Conservation (phyloP, 2,113 vertebrate genomes). For the Erinaceus europaeus region DNA sequence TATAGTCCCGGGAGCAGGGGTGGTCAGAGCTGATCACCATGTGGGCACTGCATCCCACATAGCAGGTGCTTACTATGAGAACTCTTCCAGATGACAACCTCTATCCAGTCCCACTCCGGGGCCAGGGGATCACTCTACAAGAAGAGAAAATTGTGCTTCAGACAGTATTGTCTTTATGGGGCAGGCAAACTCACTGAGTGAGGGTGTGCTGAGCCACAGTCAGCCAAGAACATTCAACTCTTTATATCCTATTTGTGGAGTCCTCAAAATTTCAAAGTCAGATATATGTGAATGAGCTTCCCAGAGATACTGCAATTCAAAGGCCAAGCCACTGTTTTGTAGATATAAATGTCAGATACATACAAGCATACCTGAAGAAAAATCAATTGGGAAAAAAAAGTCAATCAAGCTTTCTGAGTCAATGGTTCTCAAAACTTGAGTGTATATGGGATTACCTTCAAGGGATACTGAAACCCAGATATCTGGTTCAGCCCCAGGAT, state of each 20-base stretch:
- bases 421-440: neutral
- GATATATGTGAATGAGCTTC: neutral
- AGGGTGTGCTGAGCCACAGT: neutral
- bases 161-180: too few relatives aligned
- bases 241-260: neutral
- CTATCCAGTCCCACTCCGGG: neutral
- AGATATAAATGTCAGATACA: neutral
- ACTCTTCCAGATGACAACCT: neutral
- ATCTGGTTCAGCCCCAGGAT: neutral
- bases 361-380: neutral
- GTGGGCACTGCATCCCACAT: neutral
- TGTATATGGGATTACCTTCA: neutral
- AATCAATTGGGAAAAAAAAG: neutral
- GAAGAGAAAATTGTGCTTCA: too few relatives aligned
- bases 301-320: neutral
- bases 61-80: neutral
- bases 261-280: neutral
- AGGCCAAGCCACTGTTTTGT: neutral
- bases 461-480: neutral
- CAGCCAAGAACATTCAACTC: neutral
- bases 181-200: neutral
- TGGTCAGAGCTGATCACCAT: too few relatives aligned
- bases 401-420: neutral
- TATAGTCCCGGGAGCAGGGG: too few relatives aligned
- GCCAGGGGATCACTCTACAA: too few relatives aligned